Percentiles rank a stretch among this genome's conserved stretches.
Evolutionary conservation across 2,797 vertebrate genomes (phyloP).

Genomic region (Holocentrus rufus): DNA sequence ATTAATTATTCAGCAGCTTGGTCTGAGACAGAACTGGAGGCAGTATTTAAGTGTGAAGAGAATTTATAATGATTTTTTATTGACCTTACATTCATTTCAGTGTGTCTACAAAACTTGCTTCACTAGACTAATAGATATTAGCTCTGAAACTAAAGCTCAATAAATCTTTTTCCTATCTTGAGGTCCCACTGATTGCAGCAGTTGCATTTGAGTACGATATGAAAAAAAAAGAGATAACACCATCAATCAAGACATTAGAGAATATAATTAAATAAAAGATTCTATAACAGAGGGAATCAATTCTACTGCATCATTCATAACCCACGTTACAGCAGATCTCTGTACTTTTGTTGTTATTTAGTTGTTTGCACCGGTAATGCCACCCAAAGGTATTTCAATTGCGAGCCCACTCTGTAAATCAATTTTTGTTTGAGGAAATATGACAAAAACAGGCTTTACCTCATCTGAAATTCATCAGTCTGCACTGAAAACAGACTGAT

Average conservation of each 20-base stretch:
- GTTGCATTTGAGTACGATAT: background rate
- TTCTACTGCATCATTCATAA: conserved; percentile 32
- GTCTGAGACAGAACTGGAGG: conserved; percentile 54
- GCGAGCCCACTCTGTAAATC: conserved; percentile 26
- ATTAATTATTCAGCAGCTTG: conserved; percentile 70
- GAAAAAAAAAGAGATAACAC: background rate
- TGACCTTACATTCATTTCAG: conserved; percentile 27
- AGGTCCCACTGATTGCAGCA: background rate
- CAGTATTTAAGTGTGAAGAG: conserved; percentile 52
- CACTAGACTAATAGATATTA: conserved; percentile 29
- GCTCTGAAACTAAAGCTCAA: conserved; percentile 14
- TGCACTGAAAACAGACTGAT: conserved; percentile 7
- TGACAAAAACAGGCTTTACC: background rate
- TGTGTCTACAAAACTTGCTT: conserved; percentile 10
- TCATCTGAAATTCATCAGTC: conserved; percentile 5
- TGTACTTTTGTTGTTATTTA: background rate
- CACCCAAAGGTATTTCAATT: background rate
- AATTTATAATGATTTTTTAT: conserved; percentile 35
- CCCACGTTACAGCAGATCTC: conserved; percentile 1
- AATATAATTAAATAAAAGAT: conserved; percentile 27
- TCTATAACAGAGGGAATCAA: conserved; percentile 9
- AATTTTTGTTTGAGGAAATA: conserved; percentile 25
- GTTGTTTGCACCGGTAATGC: background rate
- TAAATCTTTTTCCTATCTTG: conserved; percentile 1
- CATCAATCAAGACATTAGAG: conserved; percentile 29